A percentile compares a stretch with the other conserved stretches of the same genome.
phyloP scores from a whole-genome alignment of 2,113 vertebrate species.

The Protobothrops mucrosquamatus region DNA sequence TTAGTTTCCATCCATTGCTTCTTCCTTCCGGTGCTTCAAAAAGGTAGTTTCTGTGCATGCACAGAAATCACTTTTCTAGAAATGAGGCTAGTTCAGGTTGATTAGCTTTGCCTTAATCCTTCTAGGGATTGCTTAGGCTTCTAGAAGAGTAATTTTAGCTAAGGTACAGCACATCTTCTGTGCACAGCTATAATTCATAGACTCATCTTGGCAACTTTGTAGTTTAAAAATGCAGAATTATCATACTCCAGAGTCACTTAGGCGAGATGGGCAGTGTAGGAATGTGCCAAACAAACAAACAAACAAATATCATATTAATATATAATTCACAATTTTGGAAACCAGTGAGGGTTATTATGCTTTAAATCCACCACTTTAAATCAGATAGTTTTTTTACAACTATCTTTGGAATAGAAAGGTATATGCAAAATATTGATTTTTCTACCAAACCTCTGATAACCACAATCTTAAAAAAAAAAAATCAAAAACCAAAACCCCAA shows the following conservation, averaged over 20 bases:
- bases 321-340: background rate
- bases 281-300: background rate
- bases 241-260: background rate
- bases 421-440: background rate
- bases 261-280: background rate
- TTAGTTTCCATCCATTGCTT: background rate
- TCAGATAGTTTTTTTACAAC: background rate
- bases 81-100: background rate
- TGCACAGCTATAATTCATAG: background rate
- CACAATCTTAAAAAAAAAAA: background rate
- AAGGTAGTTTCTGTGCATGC: background rate
- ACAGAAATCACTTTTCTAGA: background rate
- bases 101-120: background rate
- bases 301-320: background rate
- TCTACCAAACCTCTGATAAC: background rate
- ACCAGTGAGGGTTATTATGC: background rate
- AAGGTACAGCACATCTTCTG: background rate
- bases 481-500: background rate
- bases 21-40: background rate
- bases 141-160: background rate
- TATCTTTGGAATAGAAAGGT: background rate
- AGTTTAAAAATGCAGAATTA: background rate
- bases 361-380: background rate
- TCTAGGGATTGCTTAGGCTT: background rate
- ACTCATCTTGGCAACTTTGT: background rate